Evolutionary conservation across 2,888 invertebrate genomes (phyloP).

Genomic region (Sepiola atlantica): DNA sequence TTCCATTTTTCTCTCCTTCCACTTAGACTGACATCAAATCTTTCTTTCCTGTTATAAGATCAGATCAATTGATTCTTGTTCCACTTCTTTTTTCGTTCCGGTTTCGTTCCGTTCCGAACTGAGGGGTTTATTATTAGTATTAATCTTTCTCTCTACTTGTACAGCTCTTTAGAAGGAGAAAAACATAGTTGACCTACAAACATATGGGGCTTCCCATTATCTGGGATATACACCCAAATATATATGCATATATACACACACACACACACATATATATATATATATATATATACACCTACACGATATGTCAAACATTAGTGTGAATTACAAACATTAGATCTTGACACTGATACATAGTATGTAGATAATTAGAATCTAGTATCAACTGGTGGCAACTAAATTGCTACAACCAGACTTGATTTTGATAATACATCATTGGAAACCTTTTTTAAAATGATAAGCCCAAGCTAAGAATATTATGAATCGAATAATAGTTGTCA

Average conservation of each 20-base stretch:
- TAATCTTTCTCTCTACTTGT: slow-evolving; percentile 2
- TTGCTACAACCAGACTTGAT: background rate
- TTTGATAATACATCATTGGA: background rate
- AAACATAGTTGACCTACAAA: background rate
- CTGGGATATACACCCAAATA: background rate
- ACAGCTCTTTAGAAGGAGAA: background rate
- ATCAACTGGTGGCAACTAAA: background rate
- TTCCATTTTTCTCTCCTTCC: background rate
- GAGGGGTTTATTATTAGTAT: slow-evolving; percentile 37
- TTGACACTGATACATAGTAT: background rate
- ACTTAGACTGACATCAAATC: background rate
- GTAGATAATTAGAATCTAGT: background rate
- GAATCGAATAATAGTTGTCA: background rate
- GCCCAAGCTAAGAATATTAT: background rate
- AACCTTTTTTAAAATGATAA: background rate
- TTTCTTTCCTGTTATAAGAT: slow-evolving; percentile 1
- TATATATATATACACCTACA: background rate
- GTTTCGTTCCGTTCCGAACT: background rate
- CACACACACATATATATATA: background rate
- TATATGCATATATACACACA: background rate
- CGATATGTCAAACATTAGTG: background rate
- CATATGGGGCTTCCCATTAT: background rate
- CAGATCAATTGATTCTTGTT: background rate
- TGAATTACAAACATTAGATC: background rate
- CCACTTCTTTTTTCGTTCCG: background rate